Conservation (phyloP, 2,797 vertebrate genomes). For the Rachycentron canadum region DNA sequence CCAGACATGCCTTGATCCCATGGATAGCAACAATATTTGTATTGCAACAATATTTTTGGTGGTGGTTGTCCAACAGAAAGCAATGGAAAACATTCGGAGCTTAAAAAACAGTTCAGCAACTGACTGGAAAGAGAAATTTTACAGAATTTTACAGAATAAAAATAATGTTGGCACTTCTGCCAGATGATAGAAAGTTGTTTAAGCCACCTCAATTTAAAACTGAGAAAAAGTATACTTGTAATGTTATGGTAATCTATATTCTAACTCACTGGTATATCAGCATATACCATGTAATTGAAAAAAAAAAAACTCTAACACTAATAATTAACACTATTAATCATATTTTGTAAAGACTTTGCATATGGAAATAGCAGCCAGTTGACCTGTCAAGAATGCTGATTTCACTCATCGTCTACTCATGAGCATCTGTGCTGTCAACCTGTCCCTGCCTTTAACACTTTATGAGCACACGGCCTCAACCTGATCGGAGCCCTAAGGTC, state of each 20-base stretch:
- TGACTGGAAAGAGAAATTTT: background rate
- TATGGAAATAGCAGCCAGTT: background rate
- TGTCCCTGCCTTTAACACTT: conserved; percentile 47
- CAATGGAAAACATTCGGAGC: background rate
- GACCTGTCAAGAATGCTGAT: background rate
- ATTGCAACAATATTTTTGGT: background rate
- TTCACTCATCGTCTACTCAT: background rate
- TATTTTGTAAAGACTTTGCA: background rate
- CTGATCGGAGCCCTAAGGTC: conserved; percentile 54
- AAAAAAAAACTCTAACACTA: too few species aligned
- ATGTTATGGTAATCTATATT: background rate
- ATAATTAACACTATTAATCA: background rate
- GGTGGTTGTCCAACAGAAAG: background rate
- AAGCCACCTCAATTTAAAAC: background rate
- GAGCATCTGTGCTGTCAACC: conserved; percentile 22
- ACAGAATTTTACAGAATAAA: background rate
- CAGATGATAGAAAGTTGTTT: background rate
- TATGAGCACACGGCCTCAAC: conserved; percentile 45
- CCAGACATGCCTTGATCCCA: conserved; percentile 48
- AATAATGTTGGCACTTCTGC: background rate
- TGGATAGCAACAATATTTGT: background rate
- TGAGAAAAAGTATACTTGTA: too few species aligned
- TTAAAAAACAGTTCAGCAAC: too few species aligned
- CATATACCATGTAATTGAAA: background rate
- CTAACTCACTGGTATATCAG: background rate